phyloP scores from a whole-genome alignment of 2,888 invertebrate species.

The Aphodius sticticus region DNA sequence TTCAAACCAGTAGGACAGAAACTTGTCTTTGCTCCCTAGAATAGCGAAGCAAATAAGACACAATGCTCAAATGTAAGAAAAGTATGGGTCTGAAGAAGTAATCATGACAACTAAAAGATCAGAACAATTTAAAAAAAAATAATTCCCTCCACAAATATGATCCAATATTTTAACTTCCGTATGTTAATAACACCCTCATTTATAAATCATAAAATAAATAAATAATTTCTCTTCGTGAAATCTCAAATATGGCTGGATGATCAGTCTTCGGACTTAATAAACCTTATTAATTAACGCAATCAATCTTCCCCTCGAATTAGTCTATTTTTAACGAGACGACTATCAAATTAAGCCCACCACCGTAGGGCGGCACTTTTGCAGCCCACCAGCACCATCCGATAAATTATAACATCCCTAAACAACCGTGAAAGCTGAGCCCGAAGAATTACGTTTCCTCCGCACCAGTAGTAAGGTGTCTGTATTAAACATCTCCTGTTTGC shows the following conservation, averaged over 20 bases:
- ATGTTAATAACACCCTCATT: too few species aligned
- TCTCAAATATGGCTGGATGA: neutral
- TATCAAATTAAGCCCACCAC: neutral
- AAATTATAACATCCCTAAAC: constrained; percentile 24
- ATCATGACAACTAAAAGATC: too few species aligned
- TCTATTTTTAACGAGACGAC: constrained; percentile 15
- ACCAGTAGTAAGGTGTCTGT: constrained; percentile 28
- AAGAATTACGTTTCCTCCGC: constrained; percentile 5
- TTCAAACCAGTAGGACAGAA: too few species aligned
- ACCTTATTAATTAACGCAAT: constrained; percentile 16
- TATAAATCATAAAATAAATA: neutral
- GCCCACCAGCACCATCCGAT: neutral
- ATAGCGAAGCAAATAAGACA: too few species aligned
- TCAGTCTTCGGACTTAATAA: constrained; percentile 7
- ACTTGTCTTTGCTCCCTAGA: too few species aligned
- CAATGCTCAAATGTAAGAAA: too few species aligned
- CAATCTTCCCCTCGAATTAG: constrained; percentile 9
- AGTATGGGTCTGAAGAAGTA: too few species aligned
- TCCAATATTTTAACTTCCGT: too few species aligned
- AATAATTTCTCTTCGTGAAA: neutral
- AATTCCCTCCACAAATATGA: too few species aligned
- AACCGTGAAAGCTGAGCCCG: constrained; percentile 15
- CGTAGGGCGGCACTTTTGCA: neutral
- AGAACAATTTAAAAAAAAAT: too few species aligned
- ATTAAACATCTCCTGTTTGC: constrained; percentile 27